A percentile compares a stretch with the other conserved stretches of the same genome.
These are phyloP conservation scores for Grallaria varia DNA, from an alignment of 2,113 vertebrate genomes.

Conservation along the genomic window DNA sequence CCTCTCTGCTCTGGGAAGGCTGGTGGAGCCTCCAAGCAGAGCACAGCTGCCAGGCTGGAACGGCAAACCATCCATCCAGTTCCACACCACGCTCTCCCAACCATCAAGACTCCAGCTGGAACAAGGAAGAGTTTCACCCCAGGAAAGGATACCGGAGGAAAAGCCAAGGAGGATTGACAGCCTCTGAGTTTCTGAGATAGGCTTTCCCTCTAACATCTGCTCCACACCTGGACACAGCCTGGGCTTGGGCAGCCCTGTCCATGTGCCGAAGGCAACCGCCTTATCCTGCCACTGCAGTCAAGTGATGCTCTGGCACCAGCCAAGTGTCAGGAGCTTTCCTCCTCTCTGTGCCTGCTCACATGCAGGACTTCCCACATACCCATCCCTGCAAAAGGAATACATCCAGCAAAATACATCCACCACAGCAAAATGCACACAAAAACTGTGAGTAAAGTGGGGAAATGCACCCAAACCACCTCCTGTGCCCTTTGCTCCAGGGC, in stretches of 20 bases:
- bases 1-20: not conserved
- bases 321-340: not conserved
- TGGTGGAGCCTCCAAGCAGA: not conserved
- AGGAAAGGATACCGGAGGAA: not conserved
- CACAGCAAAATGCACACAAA: not conserved
- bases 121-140: not conserved
- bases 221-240: not conserved
- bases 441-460: rapidly evolving
- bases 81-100: not conserved
- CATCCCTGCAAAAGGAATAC: not conserved
- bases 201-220: not conserved
- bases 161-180: not conserved
- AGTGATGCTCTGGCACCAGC: not conserved
- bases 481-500: not conserved
- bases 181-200: not conserved
- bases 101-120: not conserved
- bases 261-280: not conserved
- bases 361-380: rapidly evolving
- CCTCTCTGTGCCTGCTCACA: not conserved
- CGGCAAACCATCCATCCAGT: not conserved
- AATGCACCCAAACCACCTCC: not conserved
- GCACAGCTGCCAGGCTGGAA: not conserved
- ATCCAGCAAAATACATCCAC: not conserved
- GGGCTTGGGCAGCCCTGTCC: not conserved
- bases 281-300: not conserved